Evolutionary conservation across 2,113 vertebrate genomes (phyloP), one percentile per base, ranked within the genome.

Genomic region (Pelvicachromis taeniatus): DNA sequence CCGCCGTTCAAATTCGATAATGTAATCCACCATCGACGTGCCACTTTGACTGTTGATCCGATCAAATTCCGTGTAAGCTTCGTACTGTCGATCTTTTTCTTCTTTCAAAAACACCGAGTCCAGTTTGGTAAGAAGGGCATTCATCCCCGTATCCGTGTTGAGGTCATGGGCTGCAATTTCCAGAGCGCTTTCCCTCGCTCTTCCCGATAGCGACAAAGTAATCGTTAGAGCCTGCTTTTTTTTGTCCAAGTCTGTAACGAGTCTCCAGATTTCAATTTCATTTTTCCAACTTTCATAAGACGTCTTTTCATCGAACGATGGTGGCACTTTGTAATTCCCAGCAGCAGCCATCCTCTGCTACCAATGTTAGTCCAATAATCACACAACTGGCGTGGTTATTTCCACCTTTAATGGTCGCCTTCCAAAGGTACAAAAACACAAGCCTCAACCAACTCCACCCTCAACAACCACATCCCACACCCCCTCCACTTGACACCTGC

Each of bases 61-160:
- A 54, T 54, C 52, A 54, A 6, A 54, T 54, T 54, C 10, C 0
- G 3, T 54, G 5, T 21, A 21, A 54, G 0, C 21, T 1, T 55
- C n/a, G 0, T 55, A 56, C 54, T 26, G 54, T 26, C 1, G 4
- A 56, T 56, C 6, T 29, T 0, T 56, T 56, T n/a, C n/a, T n/a
- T n/a, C n/a, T n/a, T n/a, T n/a, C n/a, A n/a, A 13, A 55, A 55
- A 55, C 54, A 55, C 3, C 0, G 12, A 55, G 54, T 26, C 54
- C 21, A 26, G 54, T 56, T 56, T 56, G 54, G 6, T 56, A 0
- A n/a, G 2, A 55, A 55, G 54, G 23, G 7, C 54, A 55, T 23
- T 3, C 53, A 40, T 26, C 26, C 26, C 26, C 26, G 26, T 26
- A 26, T 26, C 26, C 26, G 26, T 26, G 26, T 26, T 26, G 26